Conservation (phyloP, 2,888 invertebrate genomes). For the Teleiodes luculella region DNA sequence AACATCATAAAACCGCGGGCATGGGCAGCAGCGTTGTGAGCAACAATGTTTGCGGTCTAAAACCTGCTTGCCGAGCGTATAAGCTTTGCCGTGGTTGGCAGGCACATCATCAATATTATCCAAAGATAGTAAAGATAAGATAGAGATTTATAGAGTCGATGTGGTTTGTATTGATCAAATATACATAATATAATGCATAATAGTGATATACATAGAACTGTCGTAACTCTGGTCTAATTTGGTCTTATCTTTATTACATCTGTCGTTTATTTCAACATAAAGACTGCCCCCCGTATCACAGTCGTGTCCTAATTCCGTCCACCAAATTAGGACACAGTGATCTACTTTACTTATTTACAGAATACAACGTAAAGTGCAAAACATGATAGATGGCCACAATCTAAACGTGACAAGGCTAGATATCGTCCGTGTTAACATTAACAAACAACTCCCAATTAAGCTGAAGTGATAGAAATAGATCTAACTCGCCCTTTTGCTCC, state of each 20-base stretch:
- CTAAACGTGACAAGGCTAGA: conserved; percentile 60
- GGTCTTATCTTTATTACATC: background rate
- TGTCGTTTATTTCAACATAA: background rate
- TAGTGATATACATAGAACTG: too few species aligned
- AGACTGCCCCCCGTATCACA: conserved; percentile 26
- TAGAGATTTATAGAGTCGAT: too few species aligned
- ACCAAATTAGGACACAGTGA: conserved; percentile 40
- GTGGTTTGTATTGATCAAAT: too few species aligned
- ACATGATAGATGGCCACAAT: conserved; percentile 54
- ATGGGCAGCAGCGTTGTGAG: too few species aligned
- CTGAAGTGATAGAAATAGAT: conserved; percentile 49
- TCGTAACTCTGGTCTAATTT: too few species aligned
- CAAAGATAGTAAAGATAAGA: too few species aligned
- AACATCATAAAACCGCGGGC: too few species aligned
- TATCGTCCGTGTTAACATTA: conserved; percentile 46
- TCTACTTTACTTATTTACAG: conserved; percentile 44
- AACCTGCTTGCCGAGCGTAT: too few species aligned
- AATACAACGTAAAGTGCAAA: conserved; percentile 41
- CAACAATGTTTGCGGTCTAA: too few species aligned
- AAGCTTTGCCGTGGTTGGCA: too few species aligned
- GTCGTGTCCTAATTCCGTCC: conserved; percentile 41
- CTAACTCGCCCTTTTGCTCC: conserved; percentile 36
- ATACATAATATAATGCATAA: too few species aligned
- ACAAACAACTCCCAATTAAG: conserved; percentile 53
- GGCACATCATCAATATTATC: too few species aligned